Conservation (phyloP, 2,888 invertebrate species). For the Andricus curvator region DNA sequence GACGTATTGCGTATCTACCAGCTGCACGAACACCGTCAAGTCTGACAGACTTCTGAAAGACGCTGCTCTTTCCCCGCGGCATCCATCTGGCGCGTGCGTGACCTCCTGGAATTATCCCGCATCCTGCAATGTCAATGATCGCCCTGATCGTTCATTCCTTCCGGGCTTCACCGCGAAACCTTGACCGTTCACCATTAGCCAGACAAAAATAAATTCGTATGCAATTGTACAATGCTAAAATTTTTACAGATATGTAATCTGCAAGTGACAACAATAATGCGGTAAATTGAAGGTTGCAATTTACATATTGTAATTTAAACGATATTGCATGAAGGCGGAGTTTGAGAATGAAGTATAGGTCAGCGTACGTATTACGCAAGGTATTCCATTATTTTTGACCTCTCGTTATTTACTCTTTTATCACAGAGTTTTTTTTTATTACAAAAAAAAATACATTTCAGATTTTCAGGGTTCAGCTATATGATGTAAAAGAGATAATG, state of each 20-base stretch:
- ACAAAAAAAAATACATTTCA: too few relatives aligned
- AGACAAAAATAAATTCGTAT: neutral
- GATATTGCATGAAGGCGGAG: slow-evolving; percentile 6
- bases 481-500: too few relatives aligned
- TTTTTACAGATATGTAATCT: slow-evolving; percentile 7
- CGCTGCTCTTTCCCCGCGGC: slow-evolving; percentile 58
- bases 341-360: neutral
- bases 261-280: neutral
- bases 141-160: slow-evolving; percentile 46
- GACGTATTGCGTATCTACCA: slow-evolving; percentile 48
- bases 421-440: too few relatives aligned
- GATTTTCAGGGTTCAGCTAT: too few relatives aligned
- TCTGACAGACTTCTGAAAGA: slow-evolving; percentile 44
- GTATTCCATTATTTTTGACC: too few relatives aligned
- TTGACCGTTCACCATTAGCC: slow-evolving; percentile 48
- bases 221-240: neutral
- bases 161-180: slow-evolving; percentile 54
- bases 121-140: slow-evolving; percentile 63
- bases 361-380: too few relatives aligned
- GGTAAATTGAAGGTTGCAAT: neutral
- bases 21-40: slow-evolving; percentile 49
- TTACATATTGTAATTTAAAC: slow-evolving; percentile 11
- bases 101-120: slow-evolving; percentile 74
- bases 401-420: too few relatives aligned
- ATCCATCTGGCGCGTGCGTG: slow-evolving; percentile 77